Percentiles rank a stretch among this genome's conserved stretches.
These are phyloP conservation scores for Petrocephalus microphthalmus DNA, from an alignment of 2,113 vertebrate species.

Conservation along the genomic window DNA sequence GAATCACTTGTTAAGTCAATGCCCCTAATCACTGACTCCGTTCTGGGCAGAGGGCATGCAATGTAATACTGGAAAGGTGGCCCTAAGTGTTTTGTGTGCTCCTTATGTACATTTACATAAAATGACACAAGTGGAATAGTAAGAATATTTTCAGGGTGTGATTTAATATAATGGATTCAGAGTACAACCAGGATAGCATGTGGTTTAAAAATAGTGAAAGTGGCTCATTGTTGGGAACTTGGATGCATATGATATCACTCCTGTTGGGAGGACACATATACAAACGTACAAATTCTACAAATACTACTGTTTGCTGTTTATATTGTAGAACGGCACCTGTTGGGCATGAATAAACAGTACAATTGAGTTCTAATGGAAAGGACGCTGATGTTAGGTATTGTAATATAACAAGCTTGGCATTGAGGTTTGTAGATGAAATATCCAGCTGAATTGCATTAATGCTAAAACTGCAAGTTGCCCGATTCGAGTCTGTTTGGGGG, in stretches of 20 bases:
- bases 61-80: not conserved
- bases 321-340: not conserved
- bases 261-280: not conserved
- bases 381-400: not conserved
- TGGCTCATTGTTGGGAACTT: not conserved
- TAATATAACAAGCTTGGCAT: not conserved
- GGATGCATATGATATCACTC: not conserved
- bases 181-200: not conserved
- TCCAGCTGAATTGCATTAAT: not conserved
- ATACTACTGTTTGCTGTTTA: not conserved
- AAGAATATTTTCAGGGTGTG: not conserved
- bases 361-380: not conserved
- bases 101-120: not conserved
- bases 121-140: not conserved
- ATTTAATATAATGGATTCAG: not conserved
- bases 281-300: not conserved
- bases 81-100: not conserved
- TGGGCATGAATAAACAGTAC: not conserved
- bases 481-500: not conserved
- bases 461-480: not conserved
- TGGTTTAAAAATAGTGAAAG: not conserved
- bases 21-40: not conserved
- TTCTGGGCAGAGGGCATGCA: not conserved
- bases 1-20: not conserved
- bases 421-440: not conserved